These are phyloP conservation scores for Sminthurinus signatus DNA, from an alignment of 1,140 invertebrate species.

Conservation along the genomic window DNA sequence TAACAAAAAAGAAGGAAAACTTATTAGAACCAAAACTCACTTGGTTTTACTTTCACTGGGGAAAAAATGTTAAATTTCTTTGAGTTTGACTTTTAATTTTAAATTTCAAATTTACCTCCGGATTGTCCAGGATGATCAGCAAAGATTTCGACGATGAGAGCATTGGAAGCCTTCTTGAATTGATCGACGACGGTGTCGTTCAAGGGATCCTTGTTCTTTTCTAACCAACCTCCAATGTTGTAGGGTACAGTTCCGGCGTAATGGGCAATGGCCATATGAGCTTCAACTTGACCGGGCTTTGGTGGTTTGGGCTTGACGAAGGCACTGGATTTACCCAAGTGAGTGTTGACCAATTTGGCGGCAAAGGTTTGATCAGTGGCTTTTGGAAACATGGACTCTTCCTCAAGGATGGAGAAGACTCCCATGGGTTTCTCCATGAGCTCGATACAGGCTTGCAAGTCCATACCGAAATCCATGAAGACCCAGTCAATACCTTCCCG, in stretches of 20 bases:
- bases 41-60: background rate
- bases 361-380: constrained; percentile 60
- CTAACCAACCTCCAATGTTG: constrained; percentile 96
- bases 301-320: constrained; percentile 58
- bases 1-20: too few species aligned
- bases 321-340: constrained; percentile 57
- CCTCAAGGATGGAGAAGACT: constrained; percentile 63
- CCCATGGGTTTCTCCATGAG: constrained; percentile 85
- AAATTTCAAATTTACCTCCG: constrained; percentile 60
- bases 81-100: too few species aligned
- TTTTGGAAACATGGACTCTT: constrained; percentile 67
- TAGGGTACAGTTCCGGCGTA: constrained; percentile 69
- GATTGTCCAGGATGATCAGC: constrained; percentile 91
- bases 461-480: constrained; percentile 97
- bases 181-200: constrained; percentile 98
- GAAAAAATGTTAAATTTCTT: too few species aligned
- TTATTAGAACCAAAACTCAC: background rate
- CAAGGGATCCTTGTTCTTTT: constrained; percentile 99
- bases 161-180: constrained; percentile 88
- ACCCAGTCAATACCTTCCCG: constrained; percentile 88
- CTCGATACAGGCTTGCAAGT: constrained; percentile 92
- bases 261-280: constrained; percentile 57
- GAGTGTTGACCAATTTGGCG: constrained; percentile 58
- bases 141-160: constrained; percentile 82
- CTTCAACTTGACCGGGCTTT: constrained; percentile 53